Percentiles rank a stretch among this genome's conserved stretches.
Evolutionary conservation across 2,113 vertebrate species (phyloP).

Genomic region (Pluvianellus socialis): DNA sequence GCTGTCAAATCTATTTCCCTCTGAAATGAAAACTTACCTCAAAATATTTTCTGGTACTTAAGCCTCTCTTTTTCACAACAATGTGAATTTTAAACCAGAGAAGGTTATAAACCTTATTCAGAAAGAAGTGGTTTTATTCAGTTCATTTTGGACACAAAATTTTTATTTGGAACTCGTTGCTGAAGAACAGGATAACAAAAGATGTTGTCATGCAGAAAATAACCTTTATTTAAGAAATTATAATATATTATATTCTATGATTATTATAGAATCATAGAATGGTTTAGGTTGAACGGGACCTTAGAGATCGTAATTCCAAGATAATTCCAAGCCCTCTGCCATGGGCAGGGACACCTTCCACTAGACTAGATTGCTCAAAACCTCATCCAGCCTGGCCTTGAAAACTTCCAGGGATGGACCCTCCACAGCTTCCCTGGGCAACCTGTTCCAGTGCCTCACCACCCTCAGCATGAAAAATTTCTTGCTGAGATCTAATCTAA

Average conservation of each 20-base stretch:
- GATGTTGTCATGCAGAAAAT: background rate
- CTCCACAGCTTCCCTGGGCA: no score
- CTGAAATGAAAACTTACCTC: background rate
- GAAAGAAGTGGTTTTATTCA: background rate
- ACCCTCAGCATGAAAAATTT: no score
- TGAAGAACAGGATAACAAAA: background rate
- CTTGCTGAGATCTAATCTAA: no score
- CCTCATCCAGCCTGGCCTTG: no score
- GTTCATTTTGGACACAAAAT: background rate
- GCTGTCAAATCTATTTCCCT: background rate
- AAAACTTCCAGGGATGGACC: no score
- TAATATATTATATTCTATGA: no score
- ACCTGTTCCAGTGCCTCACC: no score
- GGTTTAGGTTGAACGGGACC: no score
- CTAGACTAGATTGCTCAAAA: no score
- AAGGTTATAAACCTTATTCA: background rate
- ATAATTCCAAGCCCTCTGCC: no score
- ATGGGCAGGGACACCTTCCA: no score
- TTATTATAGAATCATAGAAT: background rate
- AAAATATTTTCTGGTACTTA: background rate
- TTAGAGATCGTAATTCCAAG: no score
- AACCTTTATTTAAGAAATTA: background rate
- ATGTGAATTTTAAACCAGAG: background rate
- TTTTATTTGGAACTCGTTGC: background rate
- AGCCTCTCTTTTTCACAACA: background rate